Percentiles rank a stretch among this genome's conserved stretches.
Conservation (phyloP, 2,113 vertebrate genomes). For the Macheiramphus alcinus region DNA sequence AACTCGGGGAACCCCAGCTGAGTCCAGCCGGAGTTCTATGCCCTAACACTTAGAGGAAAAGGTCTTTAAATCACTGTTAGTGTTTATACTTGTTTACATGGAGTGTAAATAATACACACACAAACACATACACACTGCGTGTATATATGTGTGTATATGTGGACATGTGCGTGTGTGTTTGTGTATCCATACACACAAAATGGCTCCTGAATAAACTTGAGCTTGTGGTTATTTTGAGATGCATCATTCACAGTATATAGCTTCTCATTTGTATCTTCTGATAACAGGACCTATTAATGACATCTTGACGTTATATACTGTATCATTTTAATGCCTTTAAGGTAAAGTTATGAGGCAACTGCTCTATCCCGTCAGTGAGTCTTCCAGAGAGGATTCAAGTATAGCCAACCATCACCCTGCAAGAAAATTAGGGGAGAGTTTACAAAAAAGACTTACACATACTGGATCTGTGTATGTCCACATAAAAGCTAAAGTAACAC, state of each 20-base stretch:
- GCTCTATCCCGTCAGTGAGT: conserved; percentile 73
- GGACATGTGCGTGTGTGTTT: neutral
- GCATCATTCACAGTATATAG: conserved; percentile 36
- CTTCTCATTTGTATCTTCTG: neutral
- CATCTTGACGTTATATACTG: conserved; percentile 47
- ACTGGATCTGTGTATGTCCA: neutral
- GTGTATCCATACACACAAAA: neutral
- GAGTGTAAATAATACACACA: conserved; percentile 13
- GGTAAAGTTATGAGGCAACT: conserved; percentile 19
- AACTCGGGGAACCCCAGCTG: neutral
- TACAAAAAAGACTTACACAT: neutral
- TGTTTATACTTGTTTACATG: conserved; percentile 21
- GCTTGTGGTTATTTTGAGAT: conserved; percentile 14
- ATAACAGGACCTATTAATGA: neutral
- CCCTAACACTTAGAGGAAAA: conserved; percentile 20
- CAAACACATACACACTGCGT: neutral
- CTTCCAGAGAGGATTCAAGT: conserved; percentile 88
- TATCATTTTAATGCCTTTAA: conserved; percentile 70
- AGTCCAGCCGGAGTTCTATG: neutral
- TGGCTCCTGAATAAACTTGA: conserved; percentile 49
- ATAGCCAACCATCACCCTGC: conserved; percentile 90
- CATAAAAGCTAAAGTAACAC: neutral
- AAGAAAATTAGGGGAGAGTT: conserved; percentile 40
- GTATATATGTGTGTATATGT: neutral
- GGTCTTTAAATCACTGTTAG: neutral